Percentiles rank a stretch among this genome's conserved stretches.
phyloP scores from a whole-genome alignment of 2,797 vertebrate species.

The Lagorchestes hirsutus region DNA sequence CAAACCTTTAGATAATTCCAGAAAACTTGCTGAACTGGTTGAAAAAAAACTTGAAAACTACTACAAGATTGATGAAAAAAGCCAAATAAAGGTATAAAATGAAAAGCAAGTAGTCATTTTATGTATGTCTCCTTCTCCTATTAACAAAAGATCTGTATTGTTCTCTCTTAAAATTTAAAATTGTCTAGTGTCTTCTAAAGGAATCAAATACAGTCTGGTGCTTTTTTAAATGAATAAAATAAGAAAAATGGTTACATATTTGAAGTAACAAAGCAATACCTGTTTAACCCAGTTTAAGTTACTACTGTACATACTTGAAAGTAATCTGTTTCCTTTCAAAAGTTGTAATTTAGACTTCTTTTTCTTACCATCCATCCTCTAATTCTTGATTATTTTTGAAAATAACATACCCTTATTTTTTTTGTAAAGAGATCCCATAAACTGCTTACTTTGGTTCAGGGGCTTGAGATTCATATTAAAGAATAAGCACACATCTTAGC shows the following conservation, averaged over 20 bases:
- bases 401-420: not conserved
- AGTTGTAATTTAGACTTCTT: not conserved
- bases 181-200: not conserved
- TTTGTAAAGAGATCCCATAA: not conserved
- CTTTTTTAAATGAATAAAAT: not conserved
- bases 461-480: not conserved
- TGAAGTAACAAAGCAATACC: not conserved
- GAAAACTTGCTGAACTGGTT: constrained; percentile 92
- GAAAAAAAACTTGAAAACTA: constrained; percentile 91
- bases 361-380: not conserved
- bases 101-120: constrained; percentile 43
- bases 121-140: constrained; percentile 33
- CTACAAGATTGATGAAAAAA: constrained; percentile 91
- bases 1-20: constrained; percentile 90
- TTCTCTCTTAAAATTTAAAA: not conserved
- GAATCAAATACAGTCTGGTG: not conserved
- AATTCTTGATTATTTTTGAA: not conserved
- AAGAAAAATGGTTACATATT: not conserved
- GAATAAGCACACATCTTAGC: not conserved
- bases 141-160: not conserved
- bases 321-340: not conserved
- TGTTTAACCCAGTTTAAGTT: not conserved
- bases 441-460: not conserved
- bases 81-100: constrained; percentile 92
- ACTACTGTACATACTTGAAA: not conserved